Conservation (phyloP, 2,113 vertebrate genomes). For the Cariama cristata region DNA sequence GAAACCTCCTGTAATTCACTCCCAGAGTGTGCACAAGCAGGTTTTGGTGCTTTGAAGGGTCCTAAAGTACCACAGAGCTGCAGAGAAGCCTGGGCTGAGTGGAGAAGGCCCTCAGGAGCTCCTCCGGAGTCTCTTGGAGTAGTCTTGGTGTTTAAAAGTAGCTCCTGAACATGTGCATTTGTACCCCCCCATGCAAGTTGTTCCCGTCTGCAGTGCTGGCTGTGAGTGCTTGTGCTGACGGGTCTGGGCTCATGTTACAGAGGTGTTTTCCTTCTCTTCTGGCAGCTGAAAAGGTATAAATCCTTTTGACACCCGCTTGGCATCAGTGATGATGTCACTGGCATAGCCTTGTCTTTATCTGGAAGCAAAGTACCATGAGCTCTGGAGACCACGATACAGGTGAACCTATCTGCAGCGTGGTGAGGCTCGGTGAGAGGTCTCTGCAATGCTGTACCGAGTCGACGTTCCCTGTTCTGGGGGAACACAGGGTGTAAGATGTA, state of each 20-base stretch:
- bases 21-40: accelerated
- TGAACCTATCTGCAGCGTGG: background rate
- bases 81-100: background rate
- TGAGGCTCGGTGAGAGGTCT: background rate
- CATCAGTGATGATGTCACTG: accelerated
- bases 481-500: background rate
- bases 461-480: background rate
- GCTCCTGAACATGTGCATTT: accelerated
- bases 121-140: background rate
- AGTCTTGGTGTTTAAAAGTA: background rate
- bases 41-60: background rate
- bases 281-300: background rate
- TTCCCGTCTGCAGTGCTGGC: background rate
- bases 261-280: background rate
- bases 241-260: background rate
- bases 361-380: background rate
- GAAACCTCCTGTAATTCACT: too few relatives aligned
- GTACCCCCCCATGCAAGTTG: accelerated
- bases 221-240: accelerated
- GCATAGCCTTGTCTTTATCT: background rate
- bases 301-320: background rate
- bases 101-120: background rate
- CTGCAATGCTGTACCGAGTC: background rate
- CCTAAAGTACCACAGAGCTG: background rate
- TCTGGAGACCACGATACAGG: background rate